Base-by-base conservation (phyloP, 2,888 invertebrate genomes). In the Sylvicola cinctus region DNA sequence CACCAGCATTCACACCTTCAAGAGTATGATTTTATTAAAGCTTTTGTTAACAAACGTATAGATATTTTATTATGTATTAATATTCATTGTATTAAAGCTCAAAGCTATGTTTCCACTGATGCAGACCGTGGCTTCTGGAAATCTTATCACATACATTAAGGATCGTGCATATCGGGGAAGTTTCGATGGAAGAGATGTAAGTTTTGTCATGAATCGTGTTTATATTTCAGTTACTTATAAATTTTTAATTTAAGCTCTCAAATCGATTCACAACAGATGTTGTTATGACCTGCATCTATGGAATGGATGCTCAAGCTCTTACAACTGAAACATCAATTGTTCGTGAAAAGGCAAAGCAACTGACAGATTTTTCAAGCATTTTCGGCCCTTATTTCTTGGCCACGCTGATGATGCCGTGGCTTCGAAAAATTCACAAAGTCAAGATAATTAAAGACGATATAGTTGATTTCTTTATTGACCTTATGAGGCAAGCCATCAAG, bases 81-180 rank as follows among this genome's bases (percentile, higher is more conserved):
- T 8, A 8, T 25, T 25, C 25, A 25, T 8, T 25, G 8, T 25
- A 25, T 20, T 28, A 1, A 12, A 55, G 56, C 41, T 54, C 11
- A 67, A 65, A 41, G 48, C 58, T 1, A 59, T 65, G 43, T 63
- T 61, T 38, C 54, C 60, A 0, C 49, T 64, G 3, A 55, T 68
- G 6, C n/a, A n/a, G n/a, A 46, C 49, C 11, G 25, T 11, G 11
- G n/a, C n/a, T n/a, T n/a, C n/a, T n/a, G n/a, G n/a, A n/a, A n/a
- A n/a, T n/a, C n/a, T n/a, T n/a, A n/a, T n/a, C n/a, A n/a, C n/a
- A n/a, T n/a, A n/a, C n/a, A n/a, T n/a, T n/a, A n/a, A n/a, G n/a
- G n/a, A n/a, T n/a, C n/a, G n/a, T n/a, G n/a, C n/a, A n/a, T n/a
- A n/a, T n/a, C n/a, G n/a, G n/a, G n/a, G n/a, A n/a, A n/a, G n/a